Evolutionary conservation across 2,888 invertebrate genomes (phyloP).

Genomic region (Volucella inanis): DNA sequence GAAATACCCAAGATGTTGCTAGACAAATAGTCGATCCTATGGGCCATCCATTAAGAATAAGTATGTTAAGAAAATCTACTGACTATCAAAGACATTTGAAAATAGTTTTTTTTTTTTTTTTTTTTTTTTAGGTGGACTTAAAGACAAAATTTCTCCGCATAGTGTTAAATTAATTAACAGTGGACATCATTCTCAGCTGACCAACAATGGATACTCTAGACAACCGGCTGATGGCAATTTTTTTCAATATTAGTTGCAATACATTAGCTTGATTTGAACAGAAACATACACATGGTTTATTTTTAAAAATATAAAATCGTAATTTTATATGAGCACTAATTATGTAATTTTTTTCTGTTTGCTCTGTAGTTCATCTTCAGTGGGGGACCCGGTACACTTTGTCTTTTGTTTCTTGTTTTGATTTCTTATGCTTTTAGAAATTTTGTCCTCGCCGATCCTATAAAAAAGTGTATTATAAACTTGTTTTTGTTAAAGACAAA

Average conservation of each 20-base stretch:
- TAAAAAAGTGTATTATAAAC: slow-evolving; percentile 71
- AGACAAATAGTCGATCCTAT: slow-evolving; percentile 82
- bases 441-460: slow-evolving; percentile 86
- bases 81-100: background rate
- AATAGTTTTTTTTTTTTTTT: background rate
- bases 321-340: background rate
- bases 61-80: slow-evolving; percentile 68
- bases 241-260: slow-evolving; percentile 86
- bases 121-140: slow-evolving; percentile 84
- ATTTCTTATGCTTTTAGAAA: slow-evolving; percentile 86
- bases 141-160: slow-evolving; percentile 87
- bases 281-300: slow-evolving; percentile 41
- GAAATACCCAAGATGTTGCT: slow-evolving; percentile 84
- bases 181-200: slow-evolving; percentile 91
- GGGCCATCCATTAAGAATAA: slow-evolving; percentile 84
- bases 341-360: slow-evolving; percentile 56
- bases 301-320: slow-evolving; percentile 26
- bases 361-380: slow-evolving; percentile 35
- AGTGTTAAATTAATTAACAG: slow-evolving; percentile 91
- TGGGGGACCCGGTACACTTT: slow-evolving; percentile 66
- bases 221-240: slow-evolving; percentile 90
- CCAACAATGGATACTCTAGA: slow-evolving; percentile 91
- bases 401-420: slow-evolving; percentile 87
- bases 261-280: slow-evolving; percentile 13
- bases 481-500: slow-evolving; percentile 15